phyloP scores from a whole-genome alignment of 2,888 invertebrate genomes.

The Entomobrya multifasciata region DNA sequence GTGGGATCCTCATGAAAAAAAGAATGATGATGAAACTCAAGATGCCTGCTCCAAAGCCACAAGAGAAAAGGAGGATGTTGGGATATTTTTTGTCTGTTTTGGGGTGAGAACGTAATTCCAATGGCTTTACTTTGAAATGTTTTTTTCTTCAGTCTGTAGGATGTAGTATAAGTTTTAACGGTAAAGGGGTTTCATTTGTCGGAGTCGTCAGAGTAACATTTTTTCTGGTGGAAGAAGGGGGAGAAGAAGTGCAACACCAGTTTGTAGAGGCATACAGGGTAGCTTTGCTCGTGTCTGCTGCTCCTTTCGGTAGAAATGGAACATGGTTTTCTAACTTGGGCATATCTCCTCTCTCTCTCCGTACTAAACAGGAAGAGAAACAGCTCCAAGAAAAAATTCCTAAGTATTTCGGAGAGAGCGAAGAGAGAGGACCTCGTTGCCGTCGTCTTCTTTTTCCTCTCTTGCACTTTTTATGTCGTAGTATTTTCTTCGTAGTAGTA shows the following conservation, averaged over 20 bases:
- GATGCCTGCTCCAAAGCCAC: not conserved
- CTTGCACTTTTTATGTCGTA: conserved; percentile 15
- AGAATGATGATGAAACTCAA: conserved; percentile 38
- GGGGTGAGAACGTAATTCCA: conserved; percentile 59
- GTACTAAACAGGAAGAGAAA: not conserved
- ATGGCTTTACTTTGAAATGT: conserved; percentile 18
- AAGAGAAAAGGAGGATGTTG: conserved; percentile 50
- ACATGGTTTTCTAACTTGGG: conserved; percentile 3
- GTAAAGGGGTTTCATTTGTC: conserved; percentile 7
- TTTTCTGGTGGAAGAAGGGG: not conserved
- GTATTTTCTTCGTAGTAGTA: conserved; percentile 5
- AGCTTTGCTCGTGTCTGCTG: conserved; percentile 37
- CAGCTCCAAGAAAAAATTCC: conserved; percentile 1
- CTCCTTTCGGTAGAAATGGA: not conserved
- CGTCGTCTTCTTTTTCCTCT: conserved; percentile 37
- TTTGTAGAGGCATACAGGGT: not conserved
- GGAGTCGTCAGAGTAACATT: not conserved
- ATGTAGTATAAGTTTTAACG: not conserved
- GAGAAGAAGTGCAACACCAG: not conserved
- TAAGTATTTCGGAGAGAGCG: not conserved
- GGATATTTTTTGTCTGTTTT: conserved; percentile 45
- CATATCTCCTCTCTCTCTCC: not conserved
- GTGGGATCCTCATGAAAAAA: conserved; percentile 27
- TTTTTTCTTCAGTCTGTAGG: not conserved
- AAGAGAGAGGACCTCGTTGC: conserved; percentile 17